A percentile compares a stretch with the other conserved stretches of the same genome.
Evolutionary conservation across 1,140 invertebrate genomes (phyloP).

Genomic region (Helicoverpa zea): DNA sequence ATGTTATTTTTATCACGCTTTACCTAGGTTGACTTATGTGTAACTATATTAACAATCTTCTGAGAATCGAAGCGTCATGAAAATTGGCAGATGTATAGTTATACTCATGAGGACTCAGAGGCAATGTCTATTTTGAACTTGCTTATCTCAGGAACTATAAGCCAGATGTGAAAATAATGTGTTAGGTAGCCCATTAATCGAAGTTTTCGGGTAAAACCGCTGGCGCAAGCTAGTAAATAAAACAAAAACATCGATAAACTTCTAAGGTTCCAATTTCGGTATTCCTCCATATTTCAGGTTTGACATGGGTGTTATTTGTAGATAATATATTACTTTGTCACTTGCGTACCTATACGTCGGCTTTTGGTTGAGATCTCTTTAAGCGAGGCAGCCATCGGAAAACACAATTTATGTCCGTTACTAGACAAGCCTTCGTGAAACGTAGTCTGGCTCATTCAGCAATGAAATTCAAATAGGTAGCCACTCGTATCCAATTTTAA

Average conservation of each 20-base stretch:
- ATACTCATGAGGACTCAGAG: no score
- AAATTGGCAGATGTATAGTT: no score
- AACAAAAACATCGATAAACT: background rate
- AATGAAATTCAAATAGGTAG: slow-evolving; percentile 14
- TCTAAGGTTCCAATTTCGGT: background rate
- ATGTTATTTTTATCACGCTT: no score
- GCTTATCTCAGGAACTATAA: no score
- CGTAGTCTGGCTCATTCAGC: slow-evolving; percentile 5
- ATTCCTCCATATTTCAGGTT: background rate
- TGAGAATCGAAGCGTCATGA: no score
- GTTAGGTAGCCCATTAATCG: background rate
- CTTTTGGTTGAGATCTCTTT: background rate
- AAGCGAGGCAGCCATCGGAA: slow-evolving; percentile 1
- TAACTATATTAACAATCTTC: no score
- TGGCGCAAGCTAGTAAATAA: no score
- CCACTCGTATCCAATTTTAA: background rate
- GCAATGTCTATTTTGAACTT: no score
- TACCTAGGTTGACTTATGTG: no score
- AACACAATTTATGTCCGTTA: slow-evolving; percentile 13
- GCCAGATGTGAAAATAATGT: background rate
- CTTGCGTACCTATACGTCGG: background rate
- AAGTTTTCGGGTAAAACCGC: background rate
- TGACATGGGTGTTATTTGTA: background rate
- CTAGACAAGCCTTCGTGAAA: background rate
- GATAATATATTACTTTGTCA: slow-evolving; percentile 6